These are phyloP conservation scores for Notarius lentiginosus DNA, from an alignment of 2,113 vertebrate species.

Conservation along the genomic window DNA sequence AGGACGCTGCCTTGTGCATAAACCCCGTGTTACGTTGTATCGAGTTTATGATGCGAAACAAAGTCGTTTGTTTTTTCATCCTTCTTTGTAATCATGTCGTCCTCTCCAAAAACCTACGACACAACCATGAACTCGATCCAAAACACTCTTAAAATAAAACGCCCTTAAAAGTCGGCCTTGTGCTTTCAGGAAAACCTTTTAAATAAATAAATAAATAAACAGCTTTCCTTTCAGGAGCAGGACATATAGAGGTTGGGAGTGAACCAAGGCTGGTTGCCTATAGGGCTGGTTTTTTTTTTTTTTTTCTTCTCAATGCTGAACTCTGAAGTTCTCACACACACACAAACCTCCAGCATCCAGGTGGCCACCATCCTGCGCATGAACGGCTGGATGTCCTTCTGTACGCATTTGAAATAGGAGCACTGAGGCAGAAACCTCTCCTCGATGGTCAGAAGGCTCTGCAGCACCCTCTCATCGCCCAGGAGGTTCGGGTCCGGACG, in stretches of 20 bases:
- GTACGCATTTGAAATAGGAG: slow-evolving; percentile 93
- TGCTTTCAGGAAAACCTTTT: slow-evolving; percentile 18
- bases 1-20: slow-evolving; percentile 34
- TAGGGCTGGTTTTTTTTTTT: background rate
- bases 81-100: slow-evolving; percentile 28
- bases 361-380: slow-evolving; percentile 94
- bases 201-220: too few relatives aligned
- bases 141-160: slow-evolving; percentile 41
- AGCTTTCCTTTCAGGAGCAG: background rate
- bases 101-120: slow-evolving; percentile 32
- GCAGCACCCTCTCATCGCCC: slow-evolving; percentile 87
- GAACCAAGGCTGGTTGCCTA: background rate
- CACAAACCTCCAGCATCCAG: slow-evolving; percentile 96
- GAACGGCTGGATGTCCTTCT: slow-evolving; percentile 91
- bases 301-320: background rate
- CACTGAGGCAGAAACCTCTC: slow-evolving; percentile 89
- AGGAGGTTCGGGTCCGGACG: slow-evolving; percentile 86
- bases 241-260: slow-evolving; percentile 19
- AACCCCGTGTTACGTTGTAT: background rate
- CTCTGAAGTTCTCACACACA: slow-evolving; percentile 26
- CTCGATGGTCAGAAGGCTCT: slow-evolving; percentile 88
- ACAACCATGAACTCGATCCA: slow-evolving; percentile 43
- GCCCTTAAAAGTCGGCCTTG: slow-evolving; percentile 28
- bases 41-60: background rate
- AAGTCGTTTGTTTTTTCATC: background rate